Percentiles rank a stretch among this genome's conserved stretches.
Conservation (phyloP, 2,888 invertebrate species). For the Charanyca ferruginea region DNA sequence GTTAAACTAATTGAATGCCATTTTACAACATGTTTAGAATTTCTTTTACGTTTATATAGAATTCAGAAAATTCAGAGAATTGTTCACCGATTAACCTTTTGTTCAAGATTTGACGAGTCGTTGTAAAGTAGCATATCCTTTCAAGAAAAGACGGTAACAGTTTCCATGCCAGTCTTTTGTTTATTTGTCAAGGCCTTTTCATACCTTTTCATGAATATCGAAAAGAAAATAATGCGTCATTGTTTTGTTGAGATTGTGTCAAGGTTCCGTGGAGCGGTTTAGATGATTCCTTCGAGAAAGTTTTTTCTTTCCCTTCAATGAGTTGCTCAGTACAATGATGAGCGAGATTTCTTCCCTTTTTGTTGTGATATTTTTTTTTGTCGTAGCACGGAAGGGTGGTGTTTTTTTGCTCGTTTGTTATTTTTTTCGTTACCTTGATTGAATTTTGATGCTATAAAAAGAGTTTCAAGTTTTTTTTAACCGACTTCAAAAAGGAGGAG, state of each 20-base stretch:
- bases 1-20: too few species aligned
- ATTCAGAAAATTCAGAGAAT: too few species aligned
- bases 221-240: slow-evolving; percentile 40
- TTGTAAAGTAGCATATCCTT: slow-evolving; percentile 8
- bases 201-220: slow-evolving; percentile 27
- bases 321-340: slow-evolving; percentile 46
- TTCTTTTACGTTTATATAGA: too few species aligned
- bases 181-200: slow-evolving; percentile 19
- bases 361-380: slow-evolving; percentile 33
- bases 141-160: slow-evolving; percentile 10
- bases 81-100: slow-evolving; percentile 8
- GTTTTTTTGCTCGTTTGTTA: slow-evolving; percentile 37
- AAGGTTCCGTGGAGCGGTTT: slow-evolving; percentile 24
- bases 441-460: slow-evolving; percentile 16
- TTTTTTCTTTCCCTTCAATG: slow-evolving; percentile 38
- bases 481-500: too few species aligned
- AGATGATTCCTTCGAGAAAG: slow-evolving; percentile 35
- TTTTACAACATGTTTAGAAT: too few species aligned
- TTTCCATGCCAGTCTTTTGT: slow-evolving; percentile 13
- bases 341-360: slow-evolving; percentile 21
- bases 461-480: neutral
- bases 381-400: slow-evolving; percentile 3
- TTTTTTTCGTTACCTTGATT: slow-evolving; percentile 17
- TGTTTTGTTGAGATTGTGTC: slow-evolving; percentile 45
- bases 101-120: slow-evolving; percentile 10